A percentile compares a stretch with the other conserved stretches of the same genome.
Evolutionary conservation across 2,113 vertebrate genomes (phyloP).

Genomic region (Columba livia): DNA sequence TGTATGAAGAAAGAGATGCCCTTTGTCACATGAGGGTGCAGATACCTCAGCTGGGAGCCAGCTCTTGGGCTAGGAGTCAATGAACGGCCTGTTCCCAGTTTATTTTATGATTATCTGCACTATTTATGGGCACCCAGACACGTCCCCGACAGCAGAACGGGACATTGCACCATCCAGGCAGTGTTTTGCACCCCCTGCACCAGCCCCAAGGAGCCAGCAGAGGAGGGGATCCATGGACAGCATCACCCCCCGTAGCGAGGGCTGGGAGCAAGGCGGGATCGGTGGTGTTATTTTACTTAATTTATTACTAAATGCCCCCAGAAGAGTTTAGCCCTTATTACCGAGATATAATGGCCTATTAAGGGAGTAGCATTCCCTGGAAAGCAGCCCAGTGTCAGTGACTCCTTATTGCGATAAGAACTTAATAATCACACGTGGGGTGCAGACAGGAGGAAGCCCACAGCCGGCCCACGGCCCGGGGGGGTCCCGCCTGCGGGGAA

Average conservation of each 20-base stretch:
- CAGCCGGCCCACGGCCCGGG: background rate
- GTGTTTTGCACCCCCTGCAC: background rate
- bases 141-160: rapidly evolving
- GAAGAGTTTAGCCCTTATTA: conserved; percentile 67
- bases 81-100: background rate
- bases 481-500: background rate
- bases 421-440: conserved; percentile 65
- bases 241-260: background rate
- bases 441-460: conserved; percentile 34
- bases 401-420: conserved; percentile 63
- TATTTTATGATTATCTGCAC: background rate
- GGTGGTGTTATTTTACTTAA: conserved; percentile 60
- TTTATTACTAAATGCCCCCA: conserved; percentile 65
- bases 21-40: background rate
- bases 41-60: background rate
- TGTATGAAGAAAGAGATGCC: rapidly evolving
- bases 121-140: background rate
- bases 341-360: conserved; percentile 58
- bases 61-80: background rate
- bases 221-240: background rate
- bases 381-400: conserved; percentile 63
- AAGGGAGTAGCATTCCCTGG: conserved; percentile 66
- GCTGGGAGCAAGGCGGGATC: background rate
- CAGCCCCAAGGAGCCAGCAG: background rate
- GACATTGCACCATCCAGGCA: background rate